Percentiles rank a stretch among this genome's conserved stretches.
These are phyloP conservation scores for Pristionchus arcanus DNA, from an alignment of 2,888 invertebrate species.

Conservation along the genomic window DNA sequence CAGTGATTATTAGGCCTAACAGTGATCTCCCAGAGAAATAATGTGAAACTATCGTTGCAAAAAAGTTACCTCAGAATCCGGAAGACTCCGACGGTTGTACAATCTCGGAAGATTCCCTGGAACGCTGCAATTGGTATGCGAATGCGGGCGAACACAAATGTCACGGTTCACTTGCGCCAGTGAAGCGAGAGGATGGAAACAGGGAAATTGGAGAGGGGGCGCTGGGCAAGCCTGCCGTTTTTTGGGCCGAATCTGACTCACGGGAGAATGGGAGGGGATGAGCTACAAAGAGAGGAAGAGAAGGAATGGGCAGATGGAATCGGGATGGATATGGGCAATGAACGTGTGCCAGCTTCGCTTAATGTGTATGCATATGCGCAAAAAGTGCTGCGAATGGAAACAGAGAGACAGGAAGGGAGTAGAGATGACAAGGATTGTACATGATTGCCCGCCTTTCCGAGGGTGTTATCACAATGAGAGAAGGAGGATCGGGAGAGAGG, in stretches of 20 bases:
- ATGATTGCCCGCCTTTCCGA: constrained; percentile 8
- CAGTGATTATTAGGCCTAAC: no score
- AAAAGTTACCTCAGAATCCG: neutral
- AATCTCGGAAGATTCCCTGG: neutral
- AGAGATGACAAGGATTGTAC: constrained; percentile 28
- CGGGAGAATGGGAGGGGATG: neutral
- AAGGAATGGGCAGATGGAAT: constrained; percentile 7
- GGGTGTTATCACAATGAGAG: constrained; percentile 18
- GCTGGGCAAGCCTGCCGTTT: constrained; percentile 45
- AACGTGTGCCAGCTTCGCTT: constrained; percentile 24
- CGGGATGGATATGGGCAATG: constrained; percentile 31
- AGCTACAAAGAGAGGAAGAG: no score
- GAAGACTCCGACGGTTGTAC: neutral
- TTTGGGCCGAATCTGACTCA: constrained; percentile 28
- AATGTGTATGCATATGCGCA: constrained; percentile 54
- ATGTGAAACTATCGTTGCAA: neutral
- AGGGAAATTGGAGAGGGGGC: constrained; percentile 23
- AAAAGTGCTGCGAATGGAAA: constrained; percentile 37
- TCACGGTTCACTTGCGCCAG: constrained; percentile 11
- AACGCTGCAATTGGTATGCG: neutral
- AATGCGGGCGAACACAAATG: constrained; percentile 4
- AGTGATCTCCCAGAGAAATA: no score
- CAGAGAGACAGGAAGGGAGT: neutral
- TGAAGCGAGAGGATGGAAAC: neutral
- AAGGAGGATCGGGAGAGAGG: constrained; percentile 11